Base-by-base conservation (phyloP, 2,888 invertebrate species). In the Scaptomyza polygonia region DNA sequence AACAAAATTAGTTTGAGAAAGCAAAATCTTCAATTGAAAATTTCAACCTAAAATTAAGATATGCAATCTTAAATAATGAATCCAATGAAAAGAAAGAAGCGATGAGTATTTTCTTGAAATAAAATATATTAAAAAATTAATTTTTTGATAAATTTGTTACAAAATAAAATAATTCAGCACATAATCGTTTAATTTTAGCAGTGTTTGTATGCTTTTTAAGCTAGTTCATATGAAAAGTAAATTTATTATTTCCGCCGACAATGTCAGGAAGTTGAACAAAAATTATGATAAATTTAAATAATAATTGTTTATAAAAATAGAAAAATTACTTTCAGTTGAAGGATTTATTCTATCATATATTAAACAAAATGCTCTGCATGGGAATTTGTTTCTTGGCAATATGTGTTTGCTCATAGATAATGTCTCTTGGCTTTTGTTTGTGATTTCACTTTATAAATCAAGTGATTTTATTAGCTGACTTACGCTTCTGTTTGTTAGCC, bases 381-480 rank as follows among this genome's bases (percentile, higher is more conserved):
- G 4, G 25, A 25, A 49, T 49, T 44, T 49, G 21, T 7, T 18
- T n/a, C 21, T 7, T 12, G 43, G 43, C 43, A 11, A 18, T 29
- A 16, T 68, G 61, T 59, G 61, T 59, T 45, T 64, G 47, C 25
- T 25, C 1, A 7, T 9, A 53, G 51, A 48, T 44, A 44, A 45
- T 43, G 39, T 49, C 44, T 32, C 5, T 25, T 36, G 0, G 27
- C 14, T 25, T 47, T 25, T 47, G 43, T 21, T 53, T 49, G 43
- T 45, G 39, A 34, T 29, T 48, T 52, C 25, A 42, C 30, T 45
- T 25, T 21, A 53, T 65, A 77, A 83, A 77, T 77, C 57, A 77
- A 65, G 12, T 39, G 48, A 59, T 58, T 48, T 59, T 30, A 47
- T 48, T 49, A 40, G 18, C 11, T 44, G 16, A 45, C 40, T 55